A percentile compares a stretch with the other conserved stretches of the same genome.
Evolutionary conservation across 2,797 vertebrate genomes (phyloP).

Genomic region (Babyrousa celebensis): DNA sequence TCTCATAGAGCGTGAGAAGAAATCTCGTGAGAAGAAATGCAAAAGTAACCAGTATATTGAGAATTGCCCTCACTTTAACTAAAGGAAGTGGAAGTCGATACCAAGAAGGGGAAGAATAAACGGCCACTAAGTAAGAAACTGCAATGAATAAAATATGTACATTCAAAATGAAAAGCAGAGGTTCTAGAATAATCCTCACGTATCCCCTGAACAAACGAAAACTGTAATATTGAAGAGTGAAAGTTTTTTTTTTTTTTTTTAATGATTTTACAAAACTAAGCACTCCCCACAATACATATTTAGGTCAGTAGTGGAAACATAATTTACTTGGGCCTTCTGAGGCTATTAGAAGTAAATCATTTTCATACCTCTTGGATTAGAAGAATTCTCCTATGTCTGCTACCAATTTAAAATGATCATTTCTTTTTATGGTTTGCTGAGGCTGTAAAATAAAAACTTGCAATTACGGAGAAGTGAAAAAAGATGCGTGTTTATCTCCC

Average conservation of each 20-base stretch:
- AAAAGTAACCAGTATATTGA: neutral
- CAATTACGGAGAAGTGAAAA: slow-evolving; percentile 25
- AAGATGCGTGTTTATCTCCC: neutral
- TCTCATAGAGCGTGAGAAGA: neutral
- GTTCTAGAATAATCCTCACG: neutral
- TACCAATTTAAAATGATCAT: slow-evolving; percentile 67
- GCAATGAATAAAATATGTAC: neutral
- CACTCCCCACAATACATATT: neutral
- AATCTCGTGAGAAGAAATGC: neutral
- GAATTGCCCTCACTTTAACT: slow-evolving; percentile 33
- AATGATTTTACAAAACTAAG: slow-evolving; percentile 44
- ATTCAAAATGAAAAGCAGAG: slow-evolving; percentile 73
- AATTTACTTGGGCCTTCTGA: slow-evolving; percentile 60
- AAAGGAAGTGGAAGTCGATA: slow-evolving; percentile 69
- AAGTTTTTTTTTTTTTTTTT: neutral
- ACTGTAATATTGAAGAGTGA: neutral
- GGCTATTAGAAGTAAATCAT: slow-evolving; percentile 67
- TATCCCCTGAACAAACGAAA: slow-evolving; percentile 11
- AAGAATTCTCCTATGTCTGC: slow-evolving; percentile 61
- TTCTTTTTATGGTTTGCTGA: slow-evolving; percentile 67
- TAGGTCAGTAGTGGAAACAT: slow-evolving; percentile 66
- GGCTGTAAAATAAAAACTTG: slow-evolving; percentile 31
- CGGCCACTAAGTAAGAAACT: neutral
- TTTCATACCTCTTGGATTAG: slow-evolving; percentile 51
- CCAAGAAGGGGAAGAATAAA: slow-evolving; percentile 57